These are phyloP conservation scores for Strigops habroptila DNA, from an alignment of 2,113 vertebrate species.

Conservation along the genomic window DNA sequence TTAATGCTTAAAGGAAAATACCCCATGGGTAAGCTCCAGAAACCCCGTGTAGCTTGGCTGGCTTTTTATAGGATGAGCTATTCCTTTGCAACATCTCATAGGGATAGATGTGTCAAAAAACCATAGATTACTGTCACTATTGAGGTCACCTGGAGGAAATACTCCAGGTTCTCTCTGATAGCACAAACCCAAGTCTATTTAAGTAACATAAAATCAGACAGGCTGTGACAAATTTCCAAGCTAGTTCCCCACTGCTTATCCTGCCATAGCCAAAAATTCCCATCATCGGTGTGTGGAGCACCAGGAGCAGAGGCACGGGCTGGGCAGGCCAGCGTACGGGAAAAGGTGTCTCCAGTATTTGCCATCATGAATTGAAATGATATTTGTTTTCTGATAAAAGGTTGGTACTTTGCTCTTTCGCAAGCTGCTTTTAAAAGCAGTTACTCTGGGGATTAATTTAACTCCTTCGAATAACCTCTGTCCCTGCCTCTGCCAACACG, in stretches of 20 bases:
- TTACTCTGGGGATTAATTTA: background rate
- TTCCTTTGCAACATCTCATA: background rate
- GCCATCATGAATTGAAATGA: background rate
- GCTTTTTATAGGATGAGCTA: conserved; percentile 17
- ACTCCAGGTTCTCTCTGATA: background rate
- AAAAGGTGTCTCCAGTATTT: background rate
- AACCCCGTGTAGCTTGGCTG: background rate
- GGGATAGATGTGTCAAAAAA: background rate
- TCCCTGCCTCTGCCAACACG: fast-evolving
- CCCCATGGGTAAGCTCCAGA: background rate
- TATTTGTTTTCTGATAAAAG: conserved; percentile 55
- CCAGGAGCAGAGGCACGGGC: background rate
- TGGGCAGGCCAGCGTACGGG: background rate
- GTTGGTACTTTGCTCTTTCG: conserved; percentile 35
- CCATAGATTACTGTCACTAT: background rate
- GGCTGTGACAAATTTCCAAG: conserved; percentile 21
- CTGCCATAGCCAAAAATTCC: background rate
- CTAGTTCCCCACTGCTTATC: background rate
- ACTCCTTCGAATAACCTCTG: background rate
- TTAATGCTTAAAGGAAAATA: background rate
- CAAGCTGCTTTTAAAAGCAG: background rate
- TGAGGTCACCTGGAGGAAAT: conserved; percentile 19
- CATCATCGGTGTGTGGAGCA: fast-evolving
- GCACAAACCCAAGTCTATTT: background rate
- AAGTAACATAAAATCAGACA: background rate